Evolutionary conservation across 2,797 vertebrate genomes (phyloP), one percentile per base, ranked within the genome.

Genomic region (Psittacula echo): DNA sequence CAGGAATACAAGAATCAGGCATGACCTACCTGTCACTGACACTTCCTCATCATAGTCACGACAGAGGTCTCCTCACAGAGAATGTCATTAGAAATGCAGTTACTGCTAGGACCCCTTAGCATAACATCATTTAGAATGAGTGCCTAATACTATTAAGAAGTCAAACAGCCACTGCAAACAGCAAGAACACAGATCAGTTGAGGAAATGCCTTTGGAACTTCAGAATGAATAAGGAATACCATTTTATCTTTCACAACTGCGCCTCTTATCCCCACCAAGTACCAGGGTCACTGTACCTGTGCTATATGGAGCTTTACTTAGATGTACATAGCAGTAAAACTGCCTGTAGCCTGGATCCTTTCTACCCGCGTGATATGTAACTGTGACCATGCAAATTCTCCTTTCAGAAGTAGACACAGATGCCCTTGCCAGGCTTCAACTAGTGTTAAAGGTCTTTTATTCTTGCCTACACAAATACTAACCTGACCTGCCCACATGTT

Each of bases 61-160:
- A 67, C 75, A 85, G 86, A 39, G 29, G 85, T 80, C 93, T 89
- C 74, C 66, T 85, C 90, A 54, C 54, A n/a, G 56, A 95, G 77
- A 72, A 93, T 37, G 37, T 89, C 84, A 94, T 90, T 92, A 90
- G 70, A 95, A 87, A 82, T 66, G 90, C n/a, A 91, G 75, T 95
- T 89, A 86, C 21, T 79, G 47, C 47, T 76, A 65, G 34, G 75
- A 84, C 80, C 44, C 68, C 79, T 94, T 44, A 80, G 88, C 82
- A 90, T 65, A 61, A 92, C 95, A 92, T 72, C 78, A 51, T 66
- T 93, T 73, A 56, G 87, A 94, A 88, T 87, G 41, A 72, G 62
- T 17, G 5, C 23, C 20, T 77, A 74, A 60, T 27, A 26, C 47
- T 81, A 60, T 50, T 74, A 85, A 93, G 77, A 70, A 87, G 44